Percentiles rank a stretch among this genome's conserved stretches.
phyloP scores from a whole-genome alignment of 2,888 invertebrate species.

The Heliconius ethilla region DNA sequence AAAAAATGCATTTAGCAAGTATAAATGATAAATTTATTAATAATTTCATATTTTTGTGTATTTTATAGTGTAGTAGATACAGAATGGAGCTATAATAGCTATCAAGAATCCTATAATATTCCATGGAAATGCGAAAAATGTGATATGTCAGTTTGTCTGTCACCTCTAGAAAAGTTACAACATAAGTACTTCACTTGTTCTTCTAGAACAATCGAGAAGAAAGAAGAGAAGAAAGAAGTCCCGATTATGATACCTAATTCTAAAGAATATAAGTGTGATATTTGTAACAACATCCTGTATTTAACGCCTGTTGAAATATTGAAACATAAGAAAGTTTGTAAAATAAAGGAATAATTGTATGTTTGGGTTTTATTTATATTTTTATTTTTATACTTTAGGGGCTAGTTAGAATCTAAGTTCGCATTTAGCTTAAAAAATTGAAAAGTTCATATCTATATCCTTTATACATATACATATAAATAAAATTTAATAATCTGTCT shows the following conservation, averaged over 20 bases:
- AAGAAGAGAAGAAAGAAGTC: conserved; percentile 56
- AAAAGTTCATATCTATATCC: too few relatives aligned
- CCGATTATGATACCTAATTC: conserved; percentile 79
- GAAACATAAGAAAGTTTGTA: conserved; percentile 88
- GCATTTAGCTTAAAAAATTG: too few relatives aligned
- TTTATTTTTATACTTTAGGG: not conserved
- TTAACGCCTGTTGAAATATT: conserved; percentile 92
- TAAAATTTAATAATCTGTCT: too few relatives aligned
- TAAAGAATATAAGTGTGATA: conserved; percentile 86
- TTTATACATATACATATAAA: too few relatives aligned
- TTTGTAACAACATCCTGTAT: conserved; percentile 85
- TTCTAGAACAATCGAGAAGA: conserved; percentile 57
- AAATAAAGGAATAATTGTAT: conserved; percentile 52
- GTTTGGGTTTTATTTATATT: conserved; percentile 5
- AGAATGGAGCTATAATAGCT: conserved; percentile 85
- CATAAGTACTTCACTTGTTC: conserved; percentile 84
- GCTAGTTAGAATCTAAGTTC: not conserved
- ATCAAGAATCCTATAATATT: conserved; percentile 82
- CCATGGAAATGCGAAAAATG: conserved; percentile 90
- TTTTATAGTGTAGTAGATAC: conserved; percentile 84
- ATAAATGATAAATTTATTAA: not conserved
- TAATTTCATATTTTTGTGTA: not conserved
- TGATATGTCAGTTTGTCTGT: conserved; percentile 81
- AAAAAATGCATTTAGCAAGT: too few relatives aligned
- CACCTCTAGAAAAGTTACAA: conserved; percentile 87